Evolutionary conservation across 2,113 vertebrate genomes (phyloP).

Genomic region (Tragelaphus imberbis): DNA sequence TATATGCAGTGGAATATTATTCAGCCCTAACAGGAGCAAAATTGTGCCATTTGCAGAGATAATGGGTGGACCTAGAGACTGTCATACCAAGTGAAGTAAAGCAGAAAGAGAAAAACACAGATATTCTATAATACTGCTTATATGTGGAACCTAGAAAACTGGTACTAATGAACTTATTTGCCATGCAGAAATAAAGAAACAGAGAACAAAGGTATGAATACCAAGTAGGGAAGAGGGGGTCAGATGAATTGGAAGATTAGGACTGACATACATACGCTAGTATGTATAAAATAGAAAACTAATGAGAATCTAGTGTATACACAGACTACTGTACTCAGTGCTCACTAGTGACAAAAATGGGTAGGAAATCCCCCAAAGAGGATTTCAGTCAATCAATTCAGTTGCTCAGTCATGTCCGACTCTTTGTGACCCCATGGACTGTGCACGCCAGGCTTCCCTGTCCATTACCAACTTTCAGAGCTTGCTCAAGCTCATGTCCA

Average conservation of each 20-base stretch:
- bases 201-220: neutral
- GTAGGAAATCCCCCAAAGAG: neutral
- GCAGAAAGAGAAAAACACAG: neutral
- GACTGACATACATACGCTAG: neutral
- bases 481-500: neutral
- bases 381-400: neutral
- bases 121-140: neutral
- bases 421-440: neutral
- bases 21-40: neutral
- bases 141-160: neutral
- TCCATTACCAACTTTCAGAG: neutral
- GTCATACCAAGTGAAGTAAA: neutral
- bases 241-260: neutral
- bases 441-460: neutral
- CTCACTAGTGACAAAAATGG: neutral
- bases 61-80: neutral
- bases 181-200: neutral
- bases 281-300: neutral
- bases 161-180: neutral
- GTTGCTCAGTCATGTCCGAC: neutral
- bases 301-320: neutral
- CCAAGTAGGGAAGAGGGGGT: neutral
- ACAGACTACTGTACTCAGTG: neutral
- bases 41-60: neutral
- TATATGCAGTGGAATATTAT: neutral